These are phyloP conservation scores for Nasonovia ribisnigri DNA, from an alignment of 2,888 invertebrate genomes.

Conservation along the genomic window DNA sequence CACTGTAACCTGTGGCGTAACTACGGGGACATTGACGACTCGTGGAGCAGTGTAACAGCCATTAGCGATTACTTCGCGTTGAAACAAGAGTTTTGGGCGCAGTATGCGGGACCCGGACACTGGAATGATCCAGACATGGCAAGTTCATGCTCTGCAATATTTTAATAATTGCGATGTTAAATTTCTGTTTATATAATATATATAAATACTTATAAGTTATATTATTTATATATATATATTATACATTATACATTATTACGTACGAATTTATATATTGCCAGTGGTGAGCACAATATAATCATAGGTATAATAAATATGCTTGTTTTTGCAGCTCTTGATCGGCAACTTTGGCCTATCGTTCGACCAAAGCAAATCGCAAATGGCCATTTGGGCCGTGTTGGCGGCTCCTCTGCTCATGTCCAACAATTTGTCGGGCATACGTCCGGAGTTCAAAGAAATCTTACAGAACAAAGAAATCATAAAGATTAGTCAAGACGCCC, in stretches of 20 bases:
- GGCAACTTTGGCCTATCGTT: conserved; percentile 77
- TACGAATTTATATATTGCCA: not conserved
- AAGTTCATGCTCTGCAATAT: not conserved
- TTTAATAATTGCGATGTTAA: not conserved
- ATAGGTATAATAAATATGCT: not conserved
- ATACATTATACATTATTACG: too few relatives aligned
- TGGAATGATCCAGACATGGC: conserved; percentile 86
- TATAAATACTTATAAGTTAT: not conserved
- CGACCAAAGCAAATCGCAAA: conserved; percentile 79
- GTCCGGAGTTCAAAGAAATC: conserved; percentile 74
- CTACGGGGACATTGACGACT: conserved; percentile 78
- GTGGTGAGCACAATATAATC: not conserved
- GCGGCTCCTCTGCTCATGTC: conserved; percentile 82
- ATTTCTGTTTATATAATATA: not conserved
- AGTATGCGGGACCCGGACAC: conserved; percentile 78
- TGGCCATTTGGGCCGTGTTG: conserved; percentile 82
- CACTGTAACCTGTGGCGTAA: conserved; percentile 80
- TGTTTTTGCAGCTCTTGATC: conserved; percentile 72
- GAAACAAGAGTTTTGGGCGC: conserved; percentile 75
- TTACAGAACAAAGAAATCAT: conserved; percentile 77
- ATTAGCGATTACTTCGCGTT: conserved; percentile 77
- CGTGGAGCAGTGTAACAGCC: conserved; percentile 74
- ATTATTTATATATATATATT: too few relatives aligned
- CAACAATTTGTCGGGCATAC: conserved; percentile 76
- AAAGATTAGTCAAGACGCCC: conserved; percentile 77